phyloP scores from a whole-genome alignment of 2,113 vertebrate genomes.

The Engystomops pustulosus region DNA sequence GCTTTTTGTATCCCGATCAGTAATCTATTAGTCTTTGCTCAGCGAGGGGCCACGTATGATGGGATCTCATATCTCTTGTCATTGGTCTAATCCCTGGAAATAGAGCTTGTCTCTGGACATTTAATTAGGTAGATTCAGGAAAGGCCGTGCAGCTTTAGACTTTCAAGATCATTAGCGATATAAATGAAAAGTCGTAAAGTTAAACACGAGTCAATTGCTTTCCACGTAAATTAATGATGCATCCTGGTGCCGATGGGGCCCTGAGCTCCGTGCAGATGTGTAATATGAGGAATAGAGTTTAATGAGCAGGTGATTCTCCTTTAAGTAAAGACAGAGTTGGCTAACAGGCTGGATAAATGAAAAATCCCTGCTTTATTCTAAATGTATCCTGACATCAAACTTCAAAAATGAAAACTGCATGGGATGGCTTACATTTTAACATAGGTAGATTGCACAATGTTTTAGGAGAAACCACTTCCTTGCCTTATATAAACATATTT shows the following conservation, averaged over 20 bases:
- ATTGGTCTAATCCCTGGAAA: neutral
- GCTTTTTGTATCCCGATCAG: neutral
- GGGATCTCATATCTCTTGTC: neutral
- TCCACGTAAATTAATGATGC: constrained; percentile 40
- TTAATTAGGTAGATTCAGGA: constrained; percentile 12
- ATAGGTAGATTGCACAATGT: too few relatives aligned
- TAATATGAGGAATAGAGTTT: neutral
- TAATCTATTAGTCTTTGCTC: neutral
- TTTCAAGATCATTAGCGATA: constrained; percentile 28
- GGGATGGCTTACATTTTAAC: too few relatives aligned
- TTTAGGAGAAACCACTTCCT: too few relatives aligned
- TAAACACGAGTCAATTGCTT: constrained; percentile 48
- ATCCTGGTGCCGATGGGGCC: neutral
- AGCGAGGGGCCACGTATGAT: neutral
- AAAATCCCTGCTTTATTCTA: too few relatives aligned
- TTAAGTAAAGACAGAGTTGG: neutral
- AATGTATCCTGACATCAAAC: too few relatives aligned
- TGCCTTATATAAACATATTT: too few relatives aligned
- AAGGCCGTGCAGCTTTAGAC: neutral
- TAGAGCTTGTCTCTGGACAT: neutral
- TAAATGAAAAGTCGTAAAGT: constrained; percentile 43
- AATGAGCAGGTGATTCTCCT: neutral
- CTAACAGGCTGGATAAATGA: too few relatives aligned
- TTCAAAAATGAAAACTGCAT: too few relatives aligned
- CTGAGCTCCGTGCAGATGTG: too few relatives aligned